Evolutionary conservation across 2,888 invertebrate species (phyloP).

Genomic region (Hydroisotoma schaefferi): DNA sequence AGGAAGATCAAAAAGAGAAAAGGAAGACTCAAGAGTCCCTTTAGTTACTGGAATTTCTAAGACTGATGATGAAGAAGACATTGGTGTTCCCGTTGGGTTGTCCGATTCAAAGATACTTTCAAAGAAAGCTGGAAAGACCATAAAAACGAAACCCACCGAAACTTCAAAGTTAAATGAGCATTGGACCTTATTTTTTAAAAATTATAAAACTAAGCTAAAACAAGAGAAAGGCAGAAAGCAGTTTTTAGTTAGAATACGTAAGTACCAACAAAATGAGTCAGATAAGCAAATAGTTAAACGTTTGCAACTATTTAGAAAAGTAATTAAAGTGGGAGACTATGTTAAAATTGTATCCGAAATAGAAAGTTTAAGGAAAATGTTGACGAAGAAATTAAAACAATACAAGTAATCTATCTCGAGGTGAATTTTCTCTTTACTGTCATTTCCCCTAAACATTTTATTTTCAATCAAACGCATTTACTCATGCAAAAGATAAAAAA

Average conservation of each 20-base stretch:
- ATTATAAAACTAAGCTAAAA: conserved; percentile 26
- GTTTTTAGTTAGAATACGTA: conserved; percentile 32
- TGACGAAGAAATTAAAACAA: too few relatives aligned
- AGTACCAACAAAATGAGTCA: conserved; percentile 24
- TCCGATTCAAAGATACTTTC: not conserved
- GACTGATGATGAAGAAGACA: conserved; percentile 23
- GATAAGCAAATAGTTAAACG: conserved; percentile 28
- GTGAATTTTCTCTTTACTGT: too few relatives aligned
- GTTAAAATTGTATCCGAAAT: too few relatives aligned
- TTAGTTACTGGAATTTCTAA: conserved; percentile 14
- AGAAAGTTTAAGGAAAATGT: too few relatives aligned
- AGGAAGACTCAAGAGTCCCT: conserved; percentile 9
- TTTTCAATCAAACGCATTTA: too few relatives aligned
- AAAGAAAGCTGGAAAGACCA: conserved; percentile 8
- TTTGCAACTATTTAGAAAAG: conserved; percentile 33
- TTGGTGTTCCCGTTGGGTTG: conserved; percentile 22
- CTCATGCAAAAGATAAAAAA: too few relatives aligned
- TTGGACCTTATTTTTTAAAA: conserved; percentile 38
- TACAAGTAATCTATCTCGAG: too few relatives aligned
- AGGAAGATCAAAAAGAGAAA: conserved; percentile 13
- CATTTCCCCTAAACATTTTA: too few relatives aligned
- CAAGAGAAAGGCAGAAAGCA: conserved; percentile 32
- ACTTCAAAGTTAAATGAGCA: conserved; percentile 12
- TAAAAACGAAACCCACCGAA: not conserved
- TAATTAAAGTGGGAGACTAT: conserved; percentile 14